Conservation (phyloP, 2,888 invertebrate species). For the Ophion ventricosus region DNA sequence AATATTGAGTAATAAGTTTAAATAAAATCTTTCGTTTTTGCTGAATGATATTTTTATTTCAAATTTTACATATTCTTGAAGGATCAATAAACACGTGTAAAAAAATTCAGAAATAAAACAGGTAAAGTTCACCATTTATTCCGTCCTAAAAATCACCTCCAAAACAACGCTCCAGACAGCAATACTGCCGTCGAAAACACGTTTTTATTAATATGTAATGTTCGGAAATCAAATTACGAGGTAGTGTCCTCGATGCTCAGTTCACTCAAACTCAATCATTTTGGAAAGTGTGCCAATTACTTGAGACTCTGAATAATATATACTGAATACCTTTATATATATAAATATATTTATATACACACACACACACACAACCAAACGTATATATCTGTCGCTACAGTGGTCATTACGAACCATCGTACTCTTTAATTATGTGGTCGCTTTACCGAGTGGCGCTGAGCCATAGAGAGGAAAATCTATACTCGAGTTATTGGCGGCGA, state of each 20-base stretch:
- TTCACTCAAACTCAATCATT: slow-evolving; percentile 50
- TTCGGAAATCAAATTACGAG: slow-evolving; percentile 10
- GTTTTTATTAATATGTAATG: slow-evolving; percentile 29
- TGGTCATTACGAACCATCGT: slow-evolving; percentile 48
- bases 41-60: too few relatives aligned
- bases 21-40: too few relatives aligned
- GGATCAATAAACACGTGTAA: too few relatives aligned
- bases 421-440: slow-evolving; percentile 59
- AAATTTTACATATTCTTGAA: too few relatives aligned
- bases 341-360: slow-evolving; percentile 6
- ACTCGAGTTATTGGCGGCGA: slow-evolving; percentile 69
- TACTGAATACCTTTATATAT: background rate
- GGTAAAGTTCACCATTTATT: too few relatives aligned
- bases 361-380: too few relatives aligned
- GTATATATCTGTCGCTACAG: background rate
- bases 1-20: too few relatives aligned
- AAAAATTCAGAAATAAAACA: too few relatives aligned
- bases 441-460: slow-evolving; percentile 43
- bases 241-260: background rate
- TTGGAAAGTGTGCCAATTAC: slow-evolving; percentile 57
- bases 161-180: too few relatives aligned
- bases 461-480: slow-evolving; percentile 67
- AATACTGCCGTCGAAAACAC: too few relatives aligned
- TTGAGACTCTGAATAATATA: slow-evolving; percentile 54
- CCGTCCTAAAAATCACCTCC: too few relatives aligned